Conservation (phyloP, 2,113 vertebrate species). For the Piprites chloris region DNA sequence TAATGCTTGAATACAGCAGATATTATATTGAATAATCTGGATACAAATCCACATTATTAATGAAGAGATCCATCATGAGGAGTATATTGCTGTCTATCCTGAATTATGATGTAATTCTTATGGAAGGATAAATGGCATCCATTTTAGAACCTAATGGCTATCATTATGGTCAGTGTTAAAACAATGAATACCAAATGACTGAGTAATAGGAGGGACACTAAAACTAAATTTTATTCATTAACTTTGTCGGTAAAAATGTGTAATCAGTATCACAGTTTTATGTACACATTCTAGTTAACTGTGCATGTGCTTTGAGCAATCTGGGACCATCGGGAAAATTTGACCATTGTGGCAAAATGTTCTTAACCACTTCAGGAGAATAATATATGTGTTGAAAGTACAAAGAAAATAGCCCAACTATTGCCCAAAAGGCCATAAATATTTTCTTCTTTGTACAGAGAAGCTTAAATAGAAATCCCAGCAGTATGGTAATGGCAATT, state of each 20-base stretch:
- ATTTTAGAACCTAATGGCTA: conserved; percentile 53
- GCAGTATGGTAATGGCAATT: neutral
- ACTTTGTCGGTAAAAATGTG: neutral
- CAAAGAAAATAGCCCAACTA: neutral
- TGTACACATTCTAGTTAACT: neutral
- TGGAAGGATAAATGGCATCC: neutral
- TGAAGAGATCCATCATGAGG: conserved; percentile 44
- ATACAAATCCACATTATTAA: conserved; percentile 28
- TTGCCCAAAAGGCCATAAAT: neutral
- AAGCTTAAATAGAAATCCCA: neutral
- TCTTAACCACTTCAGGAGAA: neutral
- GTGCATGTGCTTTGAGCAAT: neutral
- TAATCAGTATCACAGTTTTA: neutral
- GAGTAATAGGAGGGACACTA: conserved; percentile 29
- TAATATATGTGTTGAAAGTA: neutral
- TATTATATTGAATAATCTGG: conserved; percentile 11
- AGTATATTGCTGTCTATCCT: neutral
- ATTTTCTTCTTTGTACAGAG: neutral
- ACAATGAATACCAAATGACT: conserved; percentile 51
- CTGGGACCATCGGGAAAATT: neutral
- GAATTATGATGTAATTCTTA: conserved; percentile 43
- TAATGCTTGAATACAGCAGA: conserved; percentile 24
- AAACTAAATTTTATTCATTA: conserved; percentile 16
- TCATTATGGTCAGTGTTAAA: conserved; percentile 61
- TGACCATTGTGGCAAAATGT: neutral